phyloP scores from a whole-genome alignment of 2,888 invertebrate species.

The Azorinus chamasolen region DNA sequence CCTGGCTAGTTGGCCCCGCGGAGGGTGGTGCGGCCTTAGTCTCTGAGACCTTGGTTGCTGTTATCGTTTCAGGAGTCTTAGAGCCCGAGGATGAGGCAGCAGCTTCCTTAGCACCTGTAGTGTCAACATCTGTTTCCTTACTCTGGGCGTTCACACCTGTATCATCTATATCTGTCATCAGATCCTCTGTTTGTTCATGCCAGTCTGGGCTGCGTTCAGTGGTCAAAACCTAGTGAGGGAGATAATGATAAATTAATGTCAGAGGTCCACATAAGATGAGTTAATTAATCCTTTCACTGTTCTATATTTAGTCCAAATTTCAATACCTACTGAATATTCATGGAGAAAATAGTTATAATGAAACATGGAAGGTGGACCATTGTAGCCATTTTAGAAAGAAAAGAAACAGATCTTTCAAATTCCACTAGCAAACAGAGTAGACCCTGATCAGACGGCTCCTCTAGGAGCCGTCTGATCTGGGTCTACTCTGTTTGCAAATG shows the following conservation, averaged over 20 bases:
- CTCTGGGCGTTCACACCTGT: conserved; percentile 28
- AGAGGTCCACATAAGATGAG: background rate
- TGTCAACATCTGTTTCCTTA: conserved; percentile 50
- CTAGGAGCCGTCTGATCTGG: no score
- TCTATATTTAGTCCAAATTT: no score
- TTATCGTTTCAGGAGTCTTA: background rate
- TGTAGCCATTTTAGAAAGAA: no score
- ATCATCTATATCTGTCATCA: conserved; percentile 29
- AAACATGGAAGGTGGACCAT: no score
- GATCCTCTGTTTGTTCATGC: conserved; percentile 60
- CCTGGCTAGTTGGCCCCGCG: conserved; percentile 23
- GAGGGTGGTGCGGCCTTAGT: conserved; percentile 24
- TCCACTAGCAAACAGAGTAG: no score
- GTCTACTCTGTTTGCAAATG: no score
- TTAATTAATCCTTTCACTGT: no score
- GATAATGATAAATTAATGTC: background rate
- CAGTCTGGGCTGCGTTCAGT: conserved; percentile 75
- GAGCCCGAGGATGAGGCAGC: background rate
- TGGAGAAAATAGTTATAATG: no score
- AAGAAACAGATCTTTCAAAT: no score
- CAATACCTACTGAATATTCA: no score
- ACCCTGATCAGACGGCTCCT: no score
- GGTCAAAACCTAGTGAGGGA: conserved; percentile 74
- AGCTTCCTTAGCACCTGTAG: conserved; percentile 17
- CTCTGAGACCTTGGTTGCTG: background rate